These are phyloP conservation scores for Masnerella sp. DNA, from an alignment of 2,888 invertebrate genomes.

Conservation along the genomic window DNA sequence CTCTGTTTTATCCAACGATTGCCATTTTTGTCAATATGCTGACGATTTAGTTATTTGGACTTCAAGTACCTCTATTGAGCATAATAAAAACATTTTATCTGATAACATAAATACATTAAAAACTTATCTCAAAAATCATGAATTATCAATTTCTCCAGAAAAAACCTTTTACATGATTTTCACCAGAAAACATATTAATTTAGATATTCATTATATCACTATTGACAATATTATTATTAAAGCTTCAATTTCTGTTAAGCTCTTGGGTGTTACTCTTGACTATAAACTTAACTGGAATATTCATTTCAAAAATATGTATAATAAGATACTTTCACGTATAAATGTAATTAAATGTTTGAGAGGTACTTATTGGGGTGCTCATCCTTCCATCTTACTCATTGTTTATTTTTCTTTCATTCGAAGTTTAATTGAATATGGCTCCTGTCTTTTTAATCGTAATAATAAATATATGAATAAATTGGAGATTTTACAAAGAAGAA, in stretches of 20 bases:
- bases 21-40: too few relatives aligned
- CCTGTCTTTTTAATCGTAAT: not conserved
- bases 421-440: conserved; percentile 4
- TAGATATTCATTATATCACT: too few relatives aligned
- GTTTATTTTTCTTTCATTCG: not conserved
- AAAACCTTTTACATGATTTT: too few relatives aligned
- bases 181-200: too few relatives aligned
- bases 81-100: too few relatives aligned
- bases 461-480: not conserved
- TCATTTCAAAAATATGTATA: not conserved
- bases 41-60: not conserved
- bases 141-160: too few relatives aligned
- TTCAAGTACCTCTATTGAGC: too few relatives aligned
- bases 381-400: not conserved
- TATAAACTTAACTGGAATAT: conserved; percentile 4
- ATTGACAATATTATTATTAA: too few relatives aligned
- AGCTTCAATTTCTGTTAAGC: too few relatives aligned
- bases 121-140: too few relatives aligned
- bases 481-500: not conserved
- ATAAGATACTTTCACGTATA: not conserved
- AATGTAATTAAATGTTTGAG: conserved; percentile 10
- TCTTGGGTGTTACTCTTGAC: not conserved
- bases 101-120: too few relatives aligned
- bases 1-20: too few relatives aligned
- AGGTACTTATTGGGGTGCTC: conserved; percentile 8